Evolutionary conservation across 2,888 invertebrate genomes (phyloP), one percentile per base, ranked within the genome.

Genomic region (Erebia palarica): DNA sequence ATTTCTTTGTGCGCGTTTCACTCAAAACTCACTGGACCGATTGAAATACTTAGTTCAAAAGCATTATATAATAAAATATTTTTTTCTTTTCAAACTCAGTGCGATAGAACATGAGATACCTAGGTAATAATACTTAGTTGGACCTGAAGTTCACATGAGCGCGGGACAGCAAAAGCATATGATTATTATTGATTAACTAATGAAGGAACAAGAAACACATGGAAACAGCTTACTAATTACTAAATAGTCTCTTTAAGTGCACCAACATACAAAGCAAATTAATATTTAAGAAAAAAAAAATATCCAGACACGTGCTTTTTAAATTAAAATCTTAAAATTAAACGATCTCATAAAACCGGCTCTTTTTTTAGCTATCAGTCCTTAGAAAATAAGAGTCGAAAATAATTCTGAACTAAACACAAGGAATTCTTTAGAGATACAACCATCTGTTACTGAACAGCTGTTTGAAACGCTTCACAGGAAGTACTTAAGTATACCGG

Each of bases 401-500:
- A n/a, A 44, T 44, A n/a, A 61, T 49, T 49, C 18, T 5, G 21
- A 21, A 63, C 61, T 13, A 21, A 44, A 44, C 49, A 49, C 49
- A 63, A 49, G 63, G 49, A 63, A 49, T 49, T 49, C 21, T 63
- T 49, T 49, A 47, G 21, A 9, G 21, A 7, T 7, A 49, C 47
- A 61, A 36, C 18, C 63, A 63, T 63, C 49, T 63, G 63, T 63
- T 63, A 49, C 21, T 14, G 21, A 63, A 63, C 18, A 63, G 63
- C 47, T 63, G 63, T 21, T 18, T 49, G 21, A 49, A 63, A 47
- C 21, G 47, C 47, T 47, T 5, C 16, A 63, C 47, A 63, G 63
- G 63, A 63, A 49, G 63, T 16, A 49, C 49, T 63, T 63, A 63
- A 63, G 4, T 18, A 10, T 49, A 21, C 49, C 8, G 21, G 63